Base-by-base conservation (phyloP, 37 sponge, comb jelly and placozoan species). In the Amphimedon queenslandica region DNA sequence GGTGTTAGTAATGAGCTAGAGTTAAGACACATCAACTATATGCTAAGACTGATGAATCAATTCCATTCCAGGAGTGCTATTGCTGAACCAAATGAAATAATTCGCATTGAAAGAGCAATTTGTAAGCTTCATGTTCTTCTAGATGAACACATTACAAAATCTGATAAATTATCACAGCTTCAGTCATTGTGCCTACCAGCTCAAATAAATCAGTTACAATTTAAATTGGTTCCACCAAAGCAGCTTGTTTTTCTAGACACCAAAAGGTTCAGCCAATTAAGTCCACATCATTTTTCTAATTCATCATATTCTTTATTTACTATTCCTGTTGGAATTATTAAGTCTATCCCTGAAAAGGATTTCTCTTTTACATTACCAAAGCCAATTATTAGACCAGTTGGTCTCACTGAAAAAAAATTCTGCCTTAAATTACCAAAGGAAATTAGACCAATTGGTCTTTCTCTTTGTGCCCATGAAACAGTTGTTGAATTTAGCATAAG, bases 11-110 rank as follows among this genome's bases (percentile, higher is more conserved):
- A 11, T 60, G 21, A 6, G 5, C 5, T 60, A 6, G 61, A 60
- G 23, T 25, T 60, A 5, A 60, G 27, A 25, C 61, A 60, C 61
- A 11, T 60, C 21, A 13, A 60, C 24, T 60, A 60, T n/a, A 60
- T 60, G 61, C 28, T 60, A n/a, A 5, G 21, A n/a, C 5, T n/a
- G 23, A 60, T 60, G 5, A n/a, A 60, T 6, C 61, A 60, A 60
- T 60, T 47, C 53, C n/a, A 63, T 0, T 41, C 42, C 20, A 36
- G 70, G 16, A 35, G 31, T 4, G 35, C 13, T 16, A 37, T 0
- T 31, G 20, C 77, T n/a, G 72, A 76, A 39, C 34, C 31, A 47
- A 84, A 84, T 65, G 71, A 77, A 60, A 61, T 38, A 32, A 32
- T 18, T 43, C 11, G 5, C 29, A 64, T 83, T 30, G 25, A 42